Conservation (phyloP, 2,113 vertebrate genomes). For the Diglossa brunneiventris region DNA sequence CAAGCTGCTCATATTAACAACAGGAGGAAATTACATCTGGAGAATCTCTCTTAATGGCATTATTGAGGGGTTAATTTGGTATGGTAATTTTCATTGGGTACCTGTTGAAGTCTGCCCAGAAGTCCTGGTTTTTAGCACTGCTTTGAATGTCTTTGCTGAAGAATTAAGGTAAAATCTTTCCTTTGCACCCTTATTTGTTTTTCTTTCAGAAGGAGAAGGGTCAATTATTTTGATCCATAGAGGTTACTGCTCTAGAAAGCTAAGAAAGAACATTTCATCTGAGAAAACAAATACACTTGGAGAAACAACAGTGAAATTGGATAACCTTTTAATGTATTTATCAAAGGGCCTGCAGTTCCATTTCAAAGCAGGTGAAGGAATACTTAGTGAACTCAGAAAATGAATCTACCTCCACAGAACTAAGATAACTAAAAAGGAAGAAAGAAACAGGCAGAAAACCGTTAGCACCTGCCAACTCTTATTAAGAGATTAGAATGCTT, state of each 20-base stretch:
- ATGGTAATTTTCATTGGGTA: background rate
- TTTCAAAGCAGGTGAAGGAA: constrained; percentile 20
- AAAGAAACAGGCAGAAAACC: background rate
- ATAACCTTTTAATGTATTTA: constrained; percentile 49
- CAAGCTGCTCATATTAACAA: background rate
- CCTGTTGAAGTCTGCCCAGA: background rate
- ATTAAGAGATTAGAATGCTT: constrained; percentile 50
- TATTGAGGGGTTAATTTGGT: background rate
- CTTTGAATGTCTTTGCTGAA: background rate
- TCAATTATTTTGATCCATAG: background rate
- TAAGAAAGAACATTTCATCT: constrained; percentile 1
- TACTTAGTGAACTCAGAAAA: constrained; percentile 30
- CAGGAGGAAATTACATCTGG: background rate
- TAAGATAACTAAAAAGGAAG: background rate
- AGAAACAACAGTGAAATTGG: constrained; percentile 32
- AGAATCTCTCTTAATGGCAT: background rate
- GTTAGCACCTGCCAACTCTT: constrained; percentile 44
- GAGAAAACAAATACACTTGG: constrained; percentile 7
- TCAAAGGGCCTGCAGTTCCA: background rate
- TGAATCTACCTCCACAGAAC: background rate
- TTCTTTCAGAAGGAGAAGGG: background rate
- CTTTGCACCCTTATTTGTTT: background rate
- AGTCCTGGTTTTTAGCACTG: background rate
- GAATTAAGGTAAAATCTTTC: background rate
- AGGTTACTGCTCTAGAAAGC: background rate